phyloP scores from a whole-genome alignment of 2,888 invertebrate species.

The Dichetophora obliterata region DNA sequence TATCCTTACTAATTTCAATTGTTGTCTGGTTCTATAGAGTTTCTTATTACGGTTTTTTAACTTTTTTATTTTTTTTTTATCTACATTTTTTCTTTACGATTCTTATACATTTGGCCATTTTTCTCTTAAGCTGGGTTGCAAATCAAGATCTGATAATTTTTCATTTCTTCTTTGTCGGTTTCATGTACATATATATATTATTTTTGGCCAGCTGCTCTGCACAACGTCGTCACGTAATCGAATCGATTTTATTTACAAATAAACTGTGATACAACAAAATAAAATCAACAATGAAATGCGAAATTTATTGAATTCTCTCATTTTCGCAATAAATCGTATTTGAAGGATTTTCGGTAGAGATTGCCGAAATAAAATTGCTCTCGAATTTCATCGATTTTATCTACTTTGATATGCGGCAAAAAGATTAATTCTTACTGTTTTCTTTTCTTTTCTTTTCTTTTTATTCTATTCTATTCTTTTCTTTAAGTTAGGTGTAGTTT shows the following conservation, averaged over 20 bases:
- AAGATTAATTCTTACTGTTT: no score
- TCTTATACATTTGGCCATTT: neutral
- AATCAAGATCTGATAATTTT: neutral
- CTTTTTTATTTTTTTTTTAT: neutral
- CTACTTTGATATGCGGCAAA: no score
- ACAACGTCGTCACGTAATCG: neutral
- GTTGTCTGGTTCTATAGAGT: slow-evolving; percentile 57
- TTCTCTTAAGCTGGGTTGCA: neutral
- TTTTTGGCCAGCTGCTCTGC: neutral
- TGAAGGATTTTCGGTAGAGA: no score
- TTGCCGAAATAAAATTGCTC: no score
- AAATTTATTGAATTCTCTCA: slow-evolving; percentile 63
- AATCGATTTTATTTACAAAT: neutral
- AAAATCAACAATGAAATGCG: slow-evolving; percentile 60
- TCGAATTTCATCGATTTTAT: no score
- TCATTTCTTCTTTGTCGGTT: neutral
- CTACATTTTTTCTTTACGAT: neutral
- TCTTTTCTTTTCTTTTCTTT: no score
- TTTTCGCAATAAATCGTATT: slow-evolving; percentile 48
- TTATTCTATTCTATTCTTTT: no score
- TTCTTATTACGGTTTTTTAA: slow-evolving; percentile 29
- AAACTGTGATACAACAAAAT: slow-evolving; percentile 33
- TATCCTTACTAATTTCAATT: slow-evolving; percentile 58
- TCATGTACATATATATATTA: slow-evolving; percentile 44
- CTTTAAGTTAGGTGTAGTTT: no score